Conservation (phyloP, 2,888 invertebrate genomes). For the Dermolepida albohirtum region DNA sequence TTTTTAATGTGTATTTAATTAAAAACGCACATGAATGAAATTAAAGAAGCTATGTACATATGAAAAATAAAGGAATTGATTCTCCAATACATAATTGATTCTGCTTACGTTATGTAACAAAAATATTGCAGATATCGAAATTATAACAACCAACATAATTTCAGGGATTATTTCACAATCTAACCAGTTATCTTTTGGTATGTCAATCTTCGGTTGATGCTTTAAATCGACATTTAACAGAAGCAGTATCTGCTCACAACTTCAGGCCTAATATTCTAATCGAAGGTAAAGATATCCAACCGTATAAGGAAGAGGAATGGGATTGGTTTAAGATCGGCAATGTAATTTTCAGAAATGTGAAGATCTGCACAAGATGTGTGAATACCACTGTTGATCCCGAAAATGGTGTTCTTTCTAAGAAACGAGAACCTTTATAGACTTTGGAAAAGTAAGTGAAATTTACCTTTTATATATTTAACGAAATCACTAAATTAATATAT, state of each 20-base stretch:
- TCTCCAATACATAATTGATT: no score
- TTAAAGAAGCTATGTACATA: no score
- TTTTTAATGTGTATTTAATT: no score
- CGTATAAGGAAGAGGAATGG: constrained; percentile 70
- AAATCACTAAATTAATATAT: no score
- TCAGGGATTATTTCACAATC: constrained; percentile 65
- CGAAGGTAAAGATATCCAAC: constrained; percentile 59
- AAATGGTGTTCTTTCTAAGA: constrained; percentile 62
- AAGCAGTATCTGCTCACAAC: constrained; percentile 63
- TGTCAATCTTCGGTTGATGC: constrained; percentile 68
- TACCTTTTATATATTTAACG: no score
- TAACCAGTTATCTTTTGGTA: constrained; percentile 68
- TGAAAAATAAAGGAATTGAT: no score
- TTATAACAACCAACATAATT: constrained; percentile 1
- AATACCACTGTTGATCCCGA: constrained; percentile 66
- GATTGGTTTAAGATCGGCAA: constrained; percentile 70
- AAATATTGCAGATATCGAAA: no score
- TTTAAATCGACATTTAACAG: constrained; percentile 64
- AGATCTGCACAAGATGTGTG: constrained; percentile 69
- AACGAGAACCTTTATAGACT: constrained; percentile 68
- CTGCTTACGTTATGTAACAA: no score
- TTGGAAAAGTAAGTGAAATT: constrained; percentile 66
- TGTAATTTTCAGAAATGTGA: constrained; percentile 67
- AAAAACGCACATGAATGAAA: no score
- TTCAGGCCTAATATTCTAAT: constrained; percentile 72